Evolutionary conservation across 92 coral and sea anemone species (phyloP).

Genomic region (Blastomussa wellsi): DNA sequence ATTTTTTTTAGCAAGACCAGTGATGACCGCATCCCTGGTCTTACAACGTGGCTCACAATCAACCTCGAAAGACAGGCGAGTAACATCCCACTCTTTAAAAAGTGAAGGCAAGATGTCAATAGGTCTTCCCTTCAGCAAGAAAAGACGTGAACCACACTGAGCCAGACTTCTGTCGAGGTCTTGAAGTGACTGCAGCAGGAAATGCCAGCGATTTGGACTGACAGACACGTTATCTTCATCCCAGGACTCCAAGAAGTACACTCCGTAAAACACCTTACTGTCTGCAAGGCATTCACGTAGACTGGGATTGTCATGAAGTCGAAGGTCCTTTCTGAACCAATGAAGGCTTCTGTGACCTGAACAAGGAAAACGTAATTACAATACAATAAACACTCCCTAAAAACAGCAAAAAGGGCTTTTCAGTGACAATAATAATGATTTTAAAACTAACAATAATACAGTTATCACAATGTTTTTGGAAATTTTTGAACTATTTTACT

Average conservation of each 20-base stretch:
- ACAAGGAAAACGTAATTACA: background rate
- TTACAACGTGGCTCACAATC: conserved; percentile 74
- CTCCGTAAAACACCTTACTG: conserved; percentile 76
- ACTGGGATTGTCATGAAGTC: conserved; percentile 90
- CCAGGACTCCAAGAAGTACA: conserved; percentile 73
- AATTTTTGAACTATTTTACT: too few species aligned
- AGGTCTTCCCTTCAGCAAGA: conserved; percentile 67
- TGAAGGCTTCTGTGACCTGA: conserved; percentile 69
- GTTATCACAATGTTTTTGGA: too few species aligned
- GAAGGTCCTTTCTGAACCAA: conserved; percentile 89
- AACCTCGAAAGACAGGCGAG: conserved; percentile 69
- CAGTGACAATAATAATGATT: too few species aligned
- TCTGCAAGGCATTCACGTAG: conserved; percentile 60
- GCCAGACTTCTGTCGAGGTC: conserved; percentile 78
- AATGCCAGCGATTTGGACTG: conserved; percentile 65
- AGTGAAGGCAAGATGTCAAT: conserved; percentile 44
- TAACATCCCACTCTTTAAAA: conserved; percentile 69
- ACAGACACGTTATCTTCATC: conserved; percentile 32
- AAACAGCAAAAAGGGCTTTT: too few species aligned
- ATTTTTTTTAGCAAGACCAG: conserved; percentile 49
- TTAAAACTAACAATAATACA: too few species aligned
- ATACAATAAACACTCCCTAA: too few species aligned
- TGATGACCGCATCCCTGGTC: conserved; percentile 55
- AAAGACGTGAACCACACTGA: conserved; percentile 69
- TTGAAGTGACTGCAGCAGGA: conserved; percentile 70